phyloP scores from a whole-genome alignment of 2,888 invertebrate genomes.

The Rosalia funebris region DNA sequence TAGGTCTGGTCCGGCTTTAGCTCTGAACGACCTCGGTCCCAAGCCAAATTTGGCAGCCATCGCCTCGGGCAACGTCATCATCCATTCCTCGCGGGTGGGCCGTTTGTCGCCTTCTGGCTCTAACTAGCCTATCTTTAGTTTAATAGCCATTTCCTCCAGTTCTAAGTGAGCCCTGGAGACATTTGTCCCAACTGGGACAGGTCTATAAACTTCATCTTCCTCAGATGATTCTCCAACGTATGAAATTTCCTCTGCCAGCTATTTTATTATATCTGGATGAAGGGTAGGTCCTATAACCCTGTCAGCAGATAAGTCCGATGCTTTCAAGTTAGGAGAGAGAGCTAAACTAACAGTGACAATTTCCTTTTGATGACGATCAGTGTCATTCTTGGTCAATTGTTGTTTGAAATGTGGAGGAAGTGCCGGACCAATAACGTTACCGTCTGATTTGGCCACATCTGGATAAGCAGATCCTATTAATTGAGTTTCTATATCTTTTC shows the following conservation, averaged over 20 bases:
- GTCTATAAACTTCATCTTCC: constrained; percentile 74
- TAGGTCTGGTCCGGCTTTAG: constrained; percentile 79
- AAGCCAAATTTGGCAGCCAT: constrained; percentile 75
- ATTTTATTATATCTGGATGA: constrained; percentile 56
- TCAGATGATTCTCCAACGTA: constrained; percentile 44
- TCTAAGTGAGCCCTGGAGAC: constrained; percentile 72
- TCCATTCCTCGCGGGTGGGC: constrained; percentile 85
- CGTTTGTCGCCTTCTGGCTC: constrained; percentile 62
- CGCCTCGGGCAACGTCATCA: constrained; percentile 85
- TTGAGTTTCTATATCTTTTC: background rate
- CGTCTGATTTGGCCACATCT: constrained; percentile 24
- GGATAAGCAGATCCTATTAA: background rate
- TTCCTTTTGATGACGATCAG: background rate
- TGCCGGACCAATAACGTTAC: constrained; percentile 43
- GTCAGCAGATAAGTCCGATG: background rate
- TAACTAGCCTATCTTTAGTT: constrained; percentile 74
- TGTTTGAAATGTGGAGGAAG: constrained; percentile 37
- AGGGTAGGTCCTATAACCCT: constrained; percentile 59
- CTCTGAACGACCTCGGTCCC: constrained; percentile 81
- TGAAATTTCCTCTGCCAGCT: constrained; percentile 30
- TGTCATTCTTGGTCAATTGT: background rate
- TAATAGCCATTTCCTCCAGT: constrained; percentile 78
- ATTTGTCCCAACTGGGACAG: constrained; percentile 70
- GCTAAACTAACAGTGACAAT: constrained; percentile 49
- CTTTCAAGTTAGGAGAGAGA: constrained; percentile 49